These are phyloP conservation scores for Sepiola atlantica DNA, from an alignment of 2,888 invertebrate genomes.

Conservation along the genomic window DNA sequence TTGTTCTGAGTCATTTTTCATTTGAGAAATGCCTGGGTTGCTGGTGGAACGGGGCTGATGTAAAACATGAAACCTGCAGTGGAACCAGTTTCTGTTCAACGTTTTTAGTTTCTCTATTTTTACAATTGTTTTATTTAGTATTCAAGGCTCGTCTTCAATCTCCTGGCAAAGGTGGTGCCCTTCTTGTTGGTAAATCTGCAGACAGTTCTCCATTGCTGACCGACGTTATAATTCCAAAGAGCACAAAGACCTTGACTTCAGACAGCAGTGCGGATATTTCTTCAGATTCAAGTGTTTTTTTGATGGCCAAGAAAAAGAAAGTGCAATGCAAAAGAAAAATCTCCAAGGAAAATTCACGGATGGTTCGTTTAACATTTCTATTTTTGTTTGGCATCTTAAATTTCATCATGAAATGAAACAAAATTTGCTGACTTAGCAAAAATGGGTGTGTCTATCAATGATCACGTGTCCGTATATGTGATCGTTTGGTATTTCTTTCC, in stretches of 20 bases:
- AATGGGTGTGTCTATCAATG: neutral
- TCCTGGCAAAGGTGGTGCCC: slow-evolving; percentile 57
- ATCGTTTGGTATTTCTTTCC: neutral
- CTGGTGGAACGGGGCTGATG: too few relatives aligned
- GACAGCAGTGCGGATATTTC: neutral
- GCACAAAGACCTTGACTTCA: neutral
- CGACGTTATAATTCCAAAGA: neutral
- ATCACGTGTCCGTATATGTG: neutral
- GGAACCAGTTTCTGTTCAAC: neutral
- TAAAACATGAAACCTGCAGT: too few relatives aligned
- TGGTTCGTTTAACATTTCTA: neutral
- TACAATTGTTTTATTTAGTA: slow-evolving; percentile 50
- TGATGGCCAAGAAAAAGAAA: slow-evolving; percentile 35
- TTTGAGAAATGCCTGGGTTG: too few relatives aligned
- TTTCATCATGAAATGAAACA: neutral
- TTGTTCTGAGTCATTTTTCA: too few relatives aligned
- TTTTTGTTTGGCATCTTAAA: neutral
- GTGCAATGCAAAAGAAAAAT: neutral
- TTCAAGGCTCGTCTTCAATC: slow-evolving; percentile 55
- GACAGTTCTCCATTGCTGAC: neutral
- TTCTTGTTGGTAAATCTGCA: slow-evolving; percentile 54
- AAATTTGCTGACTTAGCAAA: neutral
- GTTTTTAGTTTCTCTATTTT: neutral
- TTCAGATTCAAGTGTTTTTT: neutral
- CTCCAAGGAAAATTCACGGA: neutral